A percentile compares a stretch with the other conserved stretches of the same genome.
phyloP scores from a whole-genome alignment of 2,797 vertebrate species.

The Phataginus tricuspis region DNA sequence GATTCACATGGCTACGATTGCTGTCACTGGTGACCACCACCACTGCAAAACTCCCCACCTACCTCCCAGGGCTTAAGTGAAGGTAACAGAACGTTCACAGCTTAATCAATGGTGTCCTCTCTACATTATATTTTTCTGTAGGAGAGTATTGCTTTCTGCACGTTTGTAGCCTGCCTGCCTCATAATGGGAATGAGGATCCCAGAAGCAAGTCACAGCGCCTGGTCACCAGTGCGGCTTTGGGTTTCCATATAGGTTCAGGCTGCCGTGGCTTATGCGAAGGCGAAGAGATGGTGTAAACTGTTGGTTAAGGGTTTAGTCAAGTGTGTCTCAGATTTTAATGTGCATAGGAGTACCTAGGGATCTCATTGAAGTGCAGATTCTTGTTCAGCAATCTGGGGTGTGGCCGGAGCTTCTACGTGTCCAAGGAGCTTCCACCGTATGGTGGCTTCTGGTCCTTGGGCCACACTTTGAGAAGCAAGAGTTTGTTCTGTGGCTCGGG shows the following conservation, averaged over 20 bases:
- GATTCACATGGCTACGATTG: background rate
- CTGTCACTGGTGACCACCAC: background rate
- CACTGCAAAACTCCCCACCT: background rate
- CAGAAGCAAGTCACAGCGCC: fast-evolving
- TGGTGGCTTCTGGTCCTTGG: fast-evolving
- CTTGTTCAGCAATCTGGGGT: background rate
- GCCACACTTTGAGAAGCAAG: background rate
- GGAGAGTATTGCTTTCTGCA: background rate
- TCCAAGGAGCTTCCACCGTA: background rate
- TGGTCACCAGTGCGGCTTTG: fast-evolving
- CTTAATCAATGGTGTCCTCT: background rate
- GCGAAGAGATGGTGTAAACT: slow-evolving; percentile 49
- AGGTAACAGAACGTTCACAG: background rate
- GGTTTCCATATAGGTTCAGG: background rate
- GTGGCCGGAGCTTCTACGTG: background rate
- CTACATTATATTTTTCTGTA: background rate
- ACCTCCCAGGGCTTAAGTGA: background rate
- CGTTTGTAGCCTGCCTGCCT: background rate
- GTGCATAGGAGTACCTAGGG: fast-evolving
- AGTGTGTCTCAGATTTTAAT: background rate
- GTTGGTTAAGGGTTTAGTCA: background rate
- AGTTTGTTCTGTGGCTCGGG: background rate
- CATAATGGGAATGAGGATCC: background rate
- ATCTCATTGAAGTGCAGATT: background rate
- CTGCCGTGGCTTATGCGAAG: slow-evolving; percentile 12